Base-by-base conservation (phyloP, 2,888 invertebrate species). In the Prosapia bicincta region DNA sequence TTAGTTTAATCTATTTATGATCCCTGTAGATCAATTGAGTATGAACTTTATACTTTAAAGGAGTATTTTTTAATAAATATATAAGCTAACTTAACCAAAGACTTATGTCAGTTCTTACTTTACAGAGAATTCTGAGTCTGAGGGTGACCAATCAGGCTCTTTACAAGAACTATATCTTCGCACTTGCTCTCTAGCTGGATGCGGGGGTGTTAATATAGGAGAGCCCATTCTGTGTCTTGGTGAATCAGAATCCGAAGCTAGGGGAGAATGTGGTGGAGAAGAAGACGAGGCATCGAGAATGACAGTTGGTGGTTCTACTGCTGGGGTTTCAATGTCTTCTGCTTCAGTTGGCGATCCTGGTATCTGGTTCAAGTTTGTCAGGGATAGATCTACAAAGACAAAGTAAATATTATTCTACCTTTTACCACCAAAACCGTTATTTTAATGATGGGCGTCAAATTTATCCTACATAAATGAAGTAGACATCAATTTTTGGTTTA, bases 171-270 rank as follows among this genome's bases (percentile, higher is more conserved):
- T 68, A n/a, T 15, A 84, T 84, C 85, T 84, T 84, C 10, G 84
- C 83, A 13, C 85, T 84, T 3, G 84, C 84, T 28, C 85, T 81
- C 10, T 85, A 83, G 5, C 83, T 24, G 74, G 85, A 80, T 88
- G 88, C 83, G 87, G 43, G 7, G 73, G 85, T 81, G 88, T 54
- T 67, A 67, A 30, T 54, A 26, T 70, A 28, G 54, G 76, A 25
- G 28, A 69, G n/a, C 26, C 69, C 23, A 26, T 74, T 32, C 71
- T 69, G 26, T 26, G 73, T 32, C 73, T 68, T 26, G 77, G 77
- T 10, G 76, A 71, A 24, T 26, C 66, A 13, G 70, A 43, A 2
- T 71, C 25, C 9, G 70, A 26, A 1, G 69, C 26, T 1, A 71
- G 43, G 0, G 71, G 76, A 15, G 71, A 71, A 3, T 69, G 68